A percentile compares a stretch with the other conserved stretches of the same genome.
phyloP scores from a whole-genome alignment of 92 coral and sea anemone species.

The Epizoanthus ramosus region DNA sequence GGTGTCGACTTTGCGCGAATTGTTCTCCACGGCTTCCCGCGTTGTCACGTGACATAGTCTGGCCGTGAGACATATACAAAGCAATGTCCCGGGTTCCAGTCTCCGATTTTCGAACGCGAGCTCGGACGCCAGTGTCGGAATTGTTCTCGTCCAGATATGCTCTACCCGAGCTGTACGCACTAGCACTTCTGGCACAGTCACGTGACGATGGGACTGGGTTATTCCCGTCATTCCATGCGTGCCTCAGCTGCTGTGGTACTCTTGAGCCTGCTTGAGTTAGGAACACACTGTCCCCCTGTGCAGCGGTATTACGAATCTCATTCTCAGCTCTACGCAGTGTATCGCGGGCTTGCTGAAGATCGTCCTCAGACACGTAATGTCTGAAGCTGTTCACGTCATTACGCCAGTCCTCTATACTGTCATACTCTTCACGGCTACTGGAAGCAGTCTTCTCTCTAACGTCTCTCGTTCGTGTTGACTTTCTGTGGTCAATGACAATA shows the following conservation, averaged over 20 bases:
- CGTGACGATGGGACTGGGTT: too few relatives aligned
- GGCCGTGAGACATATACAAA: neutral
- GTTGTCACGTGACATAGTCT: neutral
- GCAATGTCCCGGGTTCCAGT: neutral
- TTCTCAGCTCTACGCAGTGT: neutral
- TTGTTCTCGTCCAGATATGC: too few relatives aligned
- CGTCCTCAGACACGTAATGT: conserved; percentile 49
- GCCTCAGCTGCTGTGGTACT: neutral
- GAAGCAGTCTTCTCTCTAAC: neutral
- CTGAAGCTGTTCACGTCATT: conserved; percentile 62
- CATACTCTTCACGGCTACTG: conserved; percentile 47
- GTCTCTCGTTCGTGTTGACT: neutral
- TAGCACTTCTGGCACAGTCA: too few relatives aligned
- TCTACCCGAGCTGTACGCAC: too few relatives aligned
- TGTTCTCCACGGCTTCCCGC: neutral
- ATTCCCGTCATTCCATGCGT: neutral
- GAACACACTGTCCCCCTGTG: neutral
- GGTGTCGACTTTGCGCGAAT: too few relatives aligned
- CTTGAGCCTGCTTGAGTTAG: neutral
- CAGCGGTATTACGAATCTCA: neutral
- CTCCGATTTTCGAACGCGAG: neutral
- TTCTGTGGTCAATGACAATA: neutral
- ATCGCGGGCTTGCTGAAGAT: conserved; percentile 2
- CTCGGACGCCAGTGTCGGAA: neutral
- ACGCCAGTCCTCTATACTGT: conserved; percentile 65